These are phyloP conservation scores for Chauna torquata DNA, from an alignment of 2,113 vertebrate genomes.

Conservation along the genomic window DNA sequence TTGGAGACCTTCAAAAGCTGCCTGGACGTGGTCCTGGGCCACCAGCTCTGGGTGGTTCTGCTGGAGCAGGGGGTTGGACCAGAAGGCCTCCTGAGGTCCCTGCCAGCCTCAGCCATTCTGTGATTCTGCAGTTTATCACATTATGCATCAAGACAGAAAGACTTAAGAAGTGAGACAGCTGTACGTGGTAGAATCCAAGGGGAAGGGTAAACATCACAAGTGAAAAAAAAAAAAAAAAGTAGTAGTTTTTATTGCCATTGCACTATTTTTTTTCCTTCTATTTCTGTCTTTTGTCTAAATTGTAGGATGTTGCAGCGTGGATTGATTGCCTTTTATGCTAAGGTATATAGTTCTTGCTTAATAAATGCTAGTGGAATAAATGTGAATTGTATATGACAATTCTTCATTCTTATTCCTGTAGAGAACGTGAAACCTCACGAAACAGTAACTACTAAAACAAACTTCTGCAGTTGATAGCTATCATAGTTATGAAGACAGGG, in stretches of 20 bases:
- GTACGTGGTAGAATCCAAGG: background rate
- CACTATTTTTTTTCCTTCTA: background rate
- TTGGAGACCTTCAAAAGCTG: no score
- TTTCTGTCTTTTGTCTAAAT: background rate
- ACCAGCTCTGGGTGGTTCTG: no score
- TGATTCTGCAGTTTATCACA: background rate
- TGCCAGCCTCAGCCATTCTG: no score
- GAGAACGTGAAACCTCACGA: background rate
- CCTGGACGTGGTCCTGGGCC: no score
- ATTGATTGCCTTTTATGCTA: background rate
- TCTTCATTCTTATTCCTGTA: background rate
- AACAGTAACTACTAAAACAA: background rate
- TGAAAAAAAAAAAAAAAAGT: background rate
- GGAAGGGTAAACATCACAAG: background rate
- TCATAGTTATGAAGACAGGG: background rate
- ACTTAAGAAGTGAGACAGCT: background rate
- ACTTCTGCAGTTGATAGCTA: background rate
- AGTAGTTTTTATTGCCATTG: background rate
- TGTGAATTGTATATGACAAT: background rate
- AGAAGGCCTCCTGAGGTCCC: no score
- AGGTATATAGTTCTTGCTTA: background rate
- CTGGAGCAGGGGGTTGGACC: no score
- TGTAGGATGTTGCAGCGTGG: background rate
- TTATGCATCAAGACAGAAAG: background rate
- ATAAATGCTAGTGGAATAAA: background rate